phyloP scores from a whole-genome alignment of 1,140 invertebrate genomes.

The Melipona quadrifasciata region DNA sequence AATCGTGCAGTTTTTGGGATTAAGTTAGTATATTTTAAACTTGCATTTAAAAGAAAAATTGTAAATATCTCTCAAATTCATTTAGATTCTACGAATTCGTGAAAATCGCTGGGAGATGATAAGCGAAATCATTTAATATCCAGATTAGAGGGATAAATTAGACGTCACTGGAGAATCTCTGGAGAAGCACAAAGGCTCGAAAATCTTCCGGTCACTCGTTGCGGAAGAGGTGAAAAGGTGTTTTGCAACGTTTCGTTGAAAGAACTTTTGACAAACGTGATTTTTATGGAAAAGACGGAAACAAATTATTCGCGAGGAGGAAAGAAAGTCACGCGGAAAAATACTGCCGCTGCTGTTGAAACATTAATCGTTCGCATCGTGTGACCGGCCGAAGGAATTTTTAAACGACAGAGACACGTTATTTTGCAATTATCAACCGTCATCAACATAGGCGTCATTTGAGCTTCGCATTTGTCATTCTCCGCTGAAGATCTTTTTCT shows the following conservation, averaged over 20 bases:
- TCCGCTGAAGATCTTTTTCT: not conserved
- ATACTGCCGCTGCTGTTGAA: not conserved
- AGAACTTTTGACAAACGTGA: not conserved
- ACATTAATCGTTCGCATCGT: constrained; percentile 2
- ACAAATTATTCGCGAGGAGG: not conserved
- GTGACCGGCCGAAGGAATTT: not conserved
- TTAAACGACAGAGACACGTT: not conserved
- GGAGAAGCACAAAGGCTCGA: not conserved
- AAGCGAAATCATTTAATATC: too few species aligned
- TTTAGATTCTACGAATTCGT: too few species aligned
- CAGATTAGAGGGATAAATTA: too few species aligned
- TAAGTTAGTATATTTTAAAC: too few species aligned
- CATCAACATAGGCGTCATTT: not conserved
- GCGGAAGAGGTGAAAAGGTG: not conserved
- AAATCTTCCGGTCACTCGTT: not conserved
- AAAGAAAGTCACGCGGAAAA: not conserved
- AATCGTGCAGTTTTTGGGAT: too few species aligned
- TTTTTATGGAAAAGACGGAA: not conserved
- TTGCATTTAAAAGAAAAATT: too few species aligned
- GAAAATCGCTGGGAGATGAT: too few species aligned
- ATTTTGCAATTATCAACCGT: not conserved
- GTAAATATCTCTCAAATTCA: too few species aligned
- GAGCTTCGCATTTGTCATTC: not conserved
- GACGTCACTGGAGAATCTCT: too few species aligned
- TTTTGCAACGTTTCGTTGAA: not conserved